Percentiles rank a stretch among this genome's conserved stretches.
Conservation (phyloP, 2,113 vertebrate genomes). For the Lophius piscatorius region DNA sequence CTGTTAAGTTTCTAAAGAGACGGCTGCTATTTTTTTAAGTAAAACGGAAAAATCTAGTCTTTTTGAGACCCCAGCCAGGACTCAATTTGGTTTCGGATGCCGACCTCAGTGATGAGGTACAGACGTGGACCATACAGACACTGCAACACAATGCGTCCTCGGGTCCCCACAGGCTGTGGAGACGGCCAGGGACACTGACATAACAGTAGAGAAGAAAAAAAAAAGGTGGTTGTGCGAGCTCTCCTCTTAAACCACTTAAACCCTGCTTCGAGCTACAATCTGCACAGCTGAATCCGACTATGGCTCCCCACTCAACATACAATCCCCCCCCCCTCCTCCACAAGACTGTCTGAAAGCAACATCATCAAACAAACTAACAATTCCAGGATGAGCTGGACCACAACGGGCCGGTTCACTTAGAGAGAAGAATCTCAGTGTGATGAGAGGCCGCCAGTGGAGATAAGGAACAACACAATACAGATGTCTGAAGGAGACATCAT, state of each 20-base stretch:
- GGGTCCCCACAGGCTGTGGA: slow-evolving; percentile 20
- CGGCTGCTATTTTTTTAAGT: background rate
- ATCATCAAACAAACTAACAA: slow-evolving; percentile 9
- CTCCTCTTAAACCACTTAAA: slow-evolving; percentile 41
- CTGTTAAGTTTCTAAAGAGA: background rate
- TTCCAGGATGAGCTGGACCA: slow-evolving; percentile 17
- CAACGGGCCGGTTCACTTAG: slow-evolving; percentile 1
- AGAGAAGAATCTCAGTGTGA: background rate
- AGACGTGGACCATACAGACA: slow-evolving; percentile 62
- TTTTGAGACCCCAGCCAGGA: slow-evolving; percentile 15
- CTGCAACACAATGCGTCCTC: slow-evolving; percentile 43
- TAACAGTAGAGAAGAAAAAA: slow-evolving; percentile 59
- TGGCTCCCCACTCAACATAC: background rate
- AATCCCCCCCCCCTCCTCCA: slow-evolving; percentile 13
- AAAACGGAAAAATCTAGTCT: slow-evolving; percentile 4
- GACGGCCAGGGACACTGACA: slow-evolving; percentile 55
- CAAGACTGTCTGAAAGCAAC: slow-evolving; percentile 37
- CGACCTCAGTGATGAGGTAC: slow-evolving; percentile 37
- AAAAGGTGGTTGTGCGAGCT: slow-evolving; percentile 53
- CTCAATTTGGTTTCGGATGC: slow-evolving; percentile 17
- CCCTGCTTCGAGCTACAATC: slow-evolving; percentile 17
- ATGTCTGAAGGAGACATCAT: slow-evolving; percentile 29
- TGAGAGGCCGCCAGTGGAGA: slow-evolving; percentile 6
- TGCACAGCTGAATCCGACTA: slow-evolving; percentile 50
- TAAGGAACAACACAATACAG: slow-evolving; percentile 45